These are phyloP conservation scores for Drosophila subobscura DNA, from an alignment of 1,140 invertebrate species.

Conservation along the genomic window DNA sequence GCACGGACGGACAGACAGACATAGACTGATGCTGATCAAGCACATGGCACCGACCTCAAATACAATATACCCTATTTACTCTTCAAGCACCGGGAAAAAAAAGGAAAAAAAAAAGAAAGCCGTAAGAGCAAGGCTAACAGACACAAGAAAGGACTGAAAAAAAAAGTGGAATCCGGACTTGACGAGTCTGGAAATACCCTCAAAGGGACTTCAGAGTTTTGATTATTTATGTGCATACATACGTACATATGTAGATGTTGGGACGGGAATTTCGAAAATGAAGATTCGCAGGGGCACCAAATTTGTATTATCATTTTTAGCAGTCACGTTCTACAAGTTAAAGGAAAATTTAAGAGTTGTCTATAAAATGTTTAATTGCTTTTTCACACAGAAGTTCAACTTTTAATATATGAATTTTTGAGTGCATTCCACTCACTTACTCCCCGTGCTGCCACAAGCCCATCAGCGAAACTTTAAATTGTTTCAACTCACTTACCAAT, in stretches of 20 bases:
- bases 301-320: too few species aligned
- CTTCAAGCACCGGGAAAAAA: background rate
- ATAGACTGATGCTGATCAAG: too few species aligned
- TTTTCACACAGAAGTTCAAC: too few species aligned
- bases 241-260: constrained; percentile 6
- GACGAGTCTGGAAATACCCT: constrained; percentile 35
- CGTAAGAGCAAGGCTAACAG: too few species aligned
- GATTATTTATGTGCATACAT: constrained; percentile 42
- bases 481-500: constrained; percentile 6
- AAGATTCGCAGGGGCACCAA: too few species aligned
- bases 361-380: background rate
- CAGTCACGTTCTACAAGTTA: background rate
- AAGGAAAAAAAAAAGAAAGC: constrained; percentile 9
- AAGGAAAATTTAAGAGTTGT: background rate
- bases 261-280: too few species aligned
- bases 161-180: constrained; percentile 28
- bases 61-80: too few species aligned
- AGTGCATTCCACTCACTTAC: too few species aligned
- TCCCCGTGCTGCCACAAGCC: too few species aligned
- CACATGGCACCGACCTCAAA: too few species aligned
- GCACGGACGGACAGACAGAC: too few species aligned
- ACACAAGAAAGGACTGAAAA: constrained; percentile 24
- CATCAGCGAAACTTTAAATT: background rate
- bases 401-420: too few species aligned
- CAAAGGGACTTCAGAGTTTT: constrained; percentile 28